Evolutionary conservation across 2,888 invertebrate species (phyloP), one percentile per base, ranked within the genome.

Genomic region (Zhengitettix transpicula): DNA sequence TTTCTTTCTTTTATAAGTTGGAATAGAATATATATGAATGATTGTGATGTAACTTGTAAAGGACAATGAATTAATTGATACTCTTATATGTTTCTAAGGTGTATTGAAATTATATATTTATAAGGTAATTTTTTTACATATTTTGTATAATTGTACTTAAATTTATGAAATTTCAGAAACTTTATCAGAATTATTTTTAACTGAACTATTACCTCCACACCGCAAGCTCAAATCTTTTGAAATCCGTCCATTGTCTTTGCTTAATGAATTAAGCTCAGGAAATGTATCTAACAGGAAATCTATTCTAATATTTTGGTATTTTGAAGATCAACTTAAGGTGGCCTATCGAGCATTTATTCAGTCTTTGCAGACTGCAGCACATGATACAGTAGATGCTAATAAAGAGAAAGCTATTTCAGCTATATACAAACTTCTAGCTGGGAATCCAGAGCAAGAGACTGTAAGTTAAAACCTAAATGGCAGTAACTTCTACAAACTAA

Each of bases 241-340:
- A 10, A 78, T 83, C 64, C 82, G 84, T 64, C 78, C 85, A 0
- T 70, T 86, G 0, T 75, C 77, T 0, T 70, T 75, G 41, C 63
- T 87, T 0, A 77, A 78, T 14, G 77, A 79, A 56, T 74, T 83
- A 69, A 74, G 82, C 0, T 79, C 82, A 0, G 85, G 84, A 65
- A 84, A 83, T 65, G 71, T 71, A 17, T 79, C 82, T 40, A 77
- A 81, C 0, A 75, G 81, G 56, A 78, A 83, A 59, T 83, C 81
- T 65, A 74, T 85, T 63, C 77, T 89, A 15, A 81, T 85, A 11
- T 73, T 82, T 59, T 98, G 96, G 95, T 83, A 85, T 68, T 97
- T 86, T 73, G 98, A 98, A 71, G 87, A 88, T 69, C 85, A 89
- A 68, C 72, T 98, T 1, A 92, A 91, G 71, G 83, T 86, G 64